These are phyloP conservation scores for Halictus ligatus DNA, from an alignment of 2,888 invertebrate species.

Conservation along the genomic window DNA sequence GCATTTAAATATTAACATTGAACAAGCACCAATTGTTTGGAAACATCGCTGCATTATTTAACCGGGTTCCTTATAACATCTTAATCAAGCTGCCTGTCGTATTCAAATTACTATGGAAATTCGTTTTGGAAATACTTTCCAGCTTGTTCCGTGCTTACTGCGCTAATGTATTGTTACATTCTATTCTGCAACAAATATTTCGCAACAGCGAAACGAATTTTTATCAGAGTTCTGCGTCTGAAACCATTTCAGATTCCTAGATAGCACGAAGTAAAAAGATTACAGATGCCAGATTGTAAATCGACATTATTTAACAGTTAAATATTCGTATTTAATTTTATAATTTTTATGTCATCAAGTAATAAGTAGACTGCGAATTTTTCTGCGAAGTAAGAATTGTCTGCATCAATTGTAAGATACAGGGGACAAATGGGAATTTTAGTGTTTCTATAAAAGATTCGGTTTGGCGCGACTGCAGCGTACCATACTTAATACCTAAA, in stretches of 20 bases:
- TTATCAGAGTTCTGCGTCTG: not conserved
- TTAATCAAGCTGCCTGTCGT: not conserved
- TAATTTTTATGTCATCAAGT: too few relatives aligned
- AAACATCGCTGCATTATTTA: not conserved
- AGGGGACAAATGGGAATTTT: too few relatives aligned
- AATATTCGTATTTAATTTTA: too few relatives aligned
- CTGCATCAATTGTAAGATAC: too few relatives aligned
- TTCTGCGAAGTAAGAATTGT: too few relatives aligned
- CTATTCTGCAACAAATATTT: not conserved
- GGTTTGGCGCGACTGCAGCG: too few relatives aligned
- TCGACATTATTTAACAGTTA: too few relatives aligned
- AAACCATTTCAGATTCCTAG: not conserved
- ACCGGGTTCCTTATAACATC: not conserved
- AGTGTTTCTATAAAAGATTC: too few relatives aligned
- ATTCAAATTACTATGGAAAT: not conserved
- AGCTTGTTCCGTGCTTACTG: too few relatives aligned
- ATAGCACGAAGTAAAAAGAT: not conserved
- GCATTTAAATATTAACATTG: conserved; percentile 32
- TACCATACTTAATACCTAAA: too few relatives aligned
- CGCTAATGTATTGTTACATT: not conserved
- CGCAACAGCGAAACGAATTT: not conserved
- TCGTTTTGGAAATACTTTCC: not conserved
- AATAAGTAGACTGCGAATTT: too few relatives aligned
- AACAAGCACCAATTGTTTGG: conserved; percentile 7
- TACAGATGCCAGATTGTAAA: not conserved